phyloP scores from a whole-genome alignment of 2,888 invertebrate species.

The Oxytorus armatus region DNA sequence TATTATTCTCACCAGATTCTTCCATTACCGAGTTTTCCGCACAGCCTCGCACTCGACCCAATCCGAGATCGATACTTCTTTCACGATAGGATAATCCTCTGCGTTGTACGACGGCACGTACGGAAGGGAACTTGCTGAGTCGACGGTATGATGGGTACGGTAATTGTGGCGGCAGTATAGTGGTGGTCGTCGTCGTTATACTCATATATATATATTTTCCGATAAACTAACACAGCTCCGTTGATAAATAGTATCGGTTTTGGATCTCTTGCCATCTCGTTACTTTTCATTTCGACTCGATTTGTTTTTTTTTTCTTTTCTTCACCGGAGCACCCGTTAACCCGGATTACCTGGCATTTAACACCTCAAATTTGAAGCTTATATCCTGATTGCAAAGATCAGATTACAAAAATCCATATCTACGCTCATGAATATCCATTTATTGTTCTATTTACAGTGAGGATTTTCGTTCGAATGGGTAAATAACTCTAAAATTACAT shows the following conservation, averaged over 20 bases:
- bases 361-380: slow-evolving; percentile 8
- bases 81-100: slow-evolving; percentile 60
- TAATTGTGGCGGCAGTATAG: background rate
- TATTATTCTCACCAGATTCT: slow-evolving; percentile 50
- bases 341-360: slow-evolving; percentile 17
- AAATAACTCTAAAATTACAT: slow-evolving; percentile 1
- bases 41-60: slow-evolving; percentile 44
- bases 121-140: slow-evolving; percentile 48
- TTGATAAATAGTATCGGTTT: slow-evolving; percentile 49
- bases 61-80: slow-evolving; percentile 61
- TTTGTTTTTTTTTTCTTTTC: too few relatives aligned
- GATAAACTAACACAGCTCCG: slow-evolving; percentile 13
- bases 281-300: slow-evolving; percentile 34
- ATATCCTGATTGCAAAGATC: slow-evolving; percentile 20
- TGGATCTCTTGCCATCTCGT: slow-evolving; percentile 10
- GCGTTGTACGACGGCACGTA: slow-evolving; percentile 46
- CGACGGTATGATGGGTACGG: slow-evolving; percentile 43
- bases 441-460: background rate
- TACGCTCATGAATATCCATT: background rate
- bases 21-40: slow-evolving; percentile 51
- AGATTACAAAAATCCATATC: slow-evolving; percentile 27
- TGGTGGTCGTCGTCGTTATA: slow-evolving; percentile 21
- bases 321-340: background rate
- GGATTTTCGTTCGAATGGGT: background rate
- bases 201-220: too few relatives aligned